phyloP scores from a whole-genome alignment of 2,797 vertebrate genomes.

The Sylvia borin region DNA sequence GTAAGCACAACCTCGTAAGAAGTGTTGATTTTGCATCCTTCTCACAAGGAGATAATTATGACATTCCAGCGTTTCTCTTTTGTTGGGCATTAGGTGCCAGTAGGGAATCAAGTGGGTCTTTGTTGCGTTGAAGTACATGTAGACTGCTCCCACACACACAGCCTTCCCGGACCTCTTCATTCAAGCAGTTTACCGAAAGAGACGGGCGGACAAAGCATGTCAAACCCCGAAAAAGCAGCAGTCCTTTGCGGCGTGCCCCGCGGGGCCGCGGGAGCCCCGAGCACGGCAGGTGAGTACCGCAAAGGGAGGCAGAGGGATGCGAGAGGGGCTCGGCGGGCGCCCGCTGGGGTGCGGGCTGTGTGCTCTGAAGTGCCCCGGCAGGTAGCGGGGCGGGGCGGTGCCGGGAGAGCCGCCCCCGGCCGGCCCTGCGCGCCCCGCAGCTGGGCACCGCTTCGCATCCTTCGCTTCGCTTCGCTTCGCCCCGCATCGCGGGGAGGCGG shows the following conservation, averaged over 20 bases:
- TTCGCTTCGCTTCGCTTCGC: background rate
- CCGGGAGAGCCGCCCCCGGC: background rate
- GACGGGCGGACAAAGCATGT: background rate
- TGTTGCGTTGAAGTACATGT: slow-evolving; percentile 65
- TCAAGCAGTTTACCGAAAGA: background rate
- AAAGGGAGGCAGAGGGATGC: background rate
- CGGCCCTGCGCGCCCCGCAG: background rate
- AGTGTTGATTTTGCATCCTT: background rate
- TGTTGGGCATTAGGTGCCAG: slow-evolving; percentile 18
- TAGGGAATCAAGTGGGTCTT: slow-evolving; percentile 41
- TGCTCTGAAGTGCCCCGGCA: rapidly evolving
- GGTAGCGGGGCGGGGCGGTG: slow-evolving; percentile 17
- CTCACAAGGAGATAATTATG: background rate
- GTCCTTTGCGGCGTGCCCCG: background rate
- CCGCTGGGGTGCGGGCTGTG: rapidly evolving
- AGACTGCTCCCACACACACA: background rate
- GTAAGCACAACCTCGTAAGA: background rate
- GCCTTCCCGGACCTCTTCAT: background rate
- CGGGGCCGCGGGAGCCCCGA: background rate
- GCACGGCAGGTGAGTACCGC: background rate
- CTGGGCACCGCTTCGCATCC: background rate
- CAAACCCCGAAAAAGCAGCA: background rate
- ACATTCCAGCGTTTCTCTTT: slow-evolving; percentile 18
- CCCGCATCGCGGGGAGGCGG: background rate
- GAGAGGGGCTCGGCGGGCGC: rapidly evolving